These are phyloP conservation scores for Lathronympha strigana DNA, from an alignment of 2,888 invertebrate genomes.

Conservation along the genomic window DNA sequence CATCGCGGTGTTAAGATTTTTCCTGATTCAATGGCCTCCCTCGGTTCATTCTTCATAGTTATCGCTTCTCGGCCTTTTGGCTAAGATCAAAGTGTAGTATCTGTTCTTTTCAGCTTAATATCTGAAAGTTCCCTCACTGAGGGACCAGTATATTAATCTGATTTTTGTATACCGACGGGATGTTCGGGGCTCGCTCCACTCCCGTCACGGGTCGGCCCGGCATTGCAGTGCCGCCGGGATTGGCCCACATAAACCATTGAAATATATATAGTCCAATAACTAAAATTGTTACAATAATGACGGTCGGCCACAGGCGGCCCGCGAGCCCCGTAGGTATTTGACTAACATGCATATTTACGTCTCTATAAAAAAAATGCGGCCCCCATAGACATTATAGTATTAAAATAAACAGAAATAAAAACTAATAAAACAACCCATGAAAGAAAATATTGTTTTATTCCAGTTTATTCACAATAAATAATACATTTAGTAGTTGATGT, in stretches of 20 bases:
- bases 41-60: too few species aligned
- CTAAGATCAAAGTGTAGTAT: slow-evolving; percentile 28
- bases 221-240: slow-evolving; percentile 33
- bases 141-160: slow-evolving; percentile 28
- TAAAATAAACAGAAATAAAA: too few species aligned
- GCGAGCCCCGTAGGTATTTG: too few species aligned
- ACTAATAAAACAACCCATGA: too few species aligned
- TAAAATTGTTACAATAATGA: too few species aligned
- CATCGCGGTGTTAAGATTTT: slow-evolving; percentile 29
- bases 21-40: not conserved
- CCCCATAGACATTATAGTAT: too few species aligned
- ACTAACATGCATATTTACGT: too few species aligned
- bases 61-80: slow-evolving; percentile 28
- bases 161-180: slow-evolving; percentile 24
- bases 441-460: too few species aligned
- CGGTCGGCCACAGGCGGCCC: too few species aligned
- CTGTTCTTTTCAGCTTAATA: slow-evolving; percentile 27
- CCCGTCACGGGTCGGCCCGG: slow-evolving; percentile 33
- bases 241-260: slow-evolving; percentile 11
- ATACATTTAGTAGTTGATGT: too few species aligned
- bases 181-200: slow-evolving; percentile 30
- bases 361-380: too few species aligned
- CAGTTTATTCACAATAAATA: too few species aligned
- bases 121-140: slow-evolving; percentile 24
- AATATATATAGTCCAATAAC: not conserved